Evolutionary conservation across 2,113 vertebrate genomes (phyloP).

Genomic region (Protomyctophum bolini): DNA sequence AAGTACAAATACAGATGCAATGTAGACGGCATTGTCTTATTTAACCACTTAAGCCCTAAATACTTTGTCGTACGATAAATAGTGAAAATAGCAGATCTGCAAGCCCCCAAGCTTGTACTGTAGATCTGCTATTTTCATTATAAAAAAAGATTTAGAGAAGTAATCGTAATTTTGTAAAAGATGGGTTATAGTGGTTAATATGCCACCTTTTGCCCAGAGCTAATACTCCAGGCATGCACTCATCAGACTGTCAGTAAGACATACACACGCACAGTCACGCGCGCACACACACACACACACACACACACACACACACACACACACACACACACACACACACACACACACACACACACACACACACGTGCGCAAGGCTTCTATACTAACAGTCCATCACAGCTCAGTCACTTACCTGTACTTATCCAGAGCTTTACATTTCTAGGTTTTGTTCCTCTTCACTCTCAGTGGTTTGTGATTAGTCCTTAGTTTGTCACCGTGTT

Average conservation of each 20-base stretch:
- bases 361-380: conserved; percentile 12
- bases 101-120: no score
- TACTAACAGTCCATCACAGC: conserved; percentile 30
- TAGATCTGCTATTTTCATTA: no score
- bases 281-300: conserved; percentile 8
- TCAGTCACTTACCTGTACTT: conserved; percentile 54
- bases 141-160: no score
- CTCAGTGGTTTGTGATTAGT: conserved; percentile 45
- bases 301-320: not conserved
- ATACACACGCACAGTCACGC: not conserved
- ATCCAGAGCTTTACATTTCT: conserved; percentile 36
- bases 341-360: conserved; percentile 8
- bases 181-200: not conserved
- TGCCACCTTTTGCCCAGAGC: conserved; percentile 16
- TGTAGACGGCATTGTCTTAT: conserved; percentile 8
- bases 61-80: no score
- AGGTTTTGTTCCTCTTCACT: conserved; percentile 8
- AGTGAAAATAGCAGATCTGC: no score
- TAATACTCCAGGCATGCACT: conserved; percentile 20
- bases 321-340: conserved; percentile 6
- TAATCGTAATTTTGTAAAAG: no score
- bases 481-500: conserved; percentile 56
- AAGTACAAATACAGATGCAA: conserved; percentile 20
- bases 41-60: no score
- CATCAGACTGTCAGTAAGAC: not conserved